Percentiles rank a stretch among this genome's conserved stretches.
These are phyloP conservation scores for Sorex araneus DNA, from an alignment of 2,113 vertebrate species.

Conservation along the genomic window DNA sequence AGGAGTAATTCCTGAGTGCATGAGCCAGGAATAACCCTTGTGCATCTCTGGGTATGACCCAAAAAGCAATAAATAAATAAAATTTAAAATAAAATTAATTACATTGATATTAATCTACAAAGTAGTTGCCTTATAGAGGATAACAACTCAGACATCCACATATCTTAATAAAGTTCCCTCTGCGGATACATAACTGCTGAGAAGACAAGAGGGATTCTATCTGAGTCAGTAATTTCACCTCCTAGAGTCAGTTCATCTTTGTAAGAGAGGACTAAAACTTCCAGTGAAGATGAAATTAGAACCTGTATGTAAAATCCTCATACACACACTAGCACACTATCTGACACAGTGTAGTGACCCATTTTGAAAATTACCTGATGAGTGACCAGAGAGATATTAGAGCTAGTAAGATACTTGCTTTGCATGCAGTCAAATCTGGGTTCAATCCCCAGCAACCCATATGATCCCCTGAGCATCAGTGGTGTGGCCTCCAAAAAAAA, in stretches of 20 bases:
- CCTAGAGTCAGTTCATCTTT: slow-evolving; percentile 35
- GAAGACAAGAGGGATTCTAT: not conserved
- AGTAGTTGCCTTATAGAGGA: not conserved
- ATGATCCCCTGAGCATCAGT: too few species aligned
- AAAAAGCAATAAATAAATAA: too few species aligned
- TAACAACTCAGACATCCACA: not conserved
- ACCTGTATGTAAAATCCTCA: not conserved
- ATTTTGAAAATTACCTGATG: not conserved
- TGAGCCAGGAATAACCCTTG: too few species aligned
- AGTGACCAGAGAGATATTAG: too few species aligned
- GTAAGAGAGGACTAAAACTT: not conserved
- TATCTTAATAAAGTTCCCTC: not conserved
- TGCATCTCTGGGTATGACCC: too few species aligned
- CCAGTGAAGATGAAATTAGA: not conserved
- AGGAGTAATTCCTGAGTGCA: too few species aligned
- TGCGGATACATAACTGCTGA: not conserved
- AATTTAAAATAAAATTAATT: too few species aligned
- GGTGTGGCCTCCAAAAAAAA: not conserved
- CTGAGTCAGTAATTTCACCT: not conserved
- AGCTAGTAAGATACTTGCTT: too few species aligned
- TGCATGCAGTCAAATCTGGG: too few species aligned
- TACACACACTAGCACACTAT: not conserved
- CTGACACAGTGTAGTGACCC: not conserved
- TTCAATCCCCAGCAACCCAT: too few species aligned
- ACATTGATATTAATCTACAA: too few species aligned